Base-by-base conservation (phyloP, 2,888 invertebrate genomes). In the Cacoxenus indagator region DNA sequence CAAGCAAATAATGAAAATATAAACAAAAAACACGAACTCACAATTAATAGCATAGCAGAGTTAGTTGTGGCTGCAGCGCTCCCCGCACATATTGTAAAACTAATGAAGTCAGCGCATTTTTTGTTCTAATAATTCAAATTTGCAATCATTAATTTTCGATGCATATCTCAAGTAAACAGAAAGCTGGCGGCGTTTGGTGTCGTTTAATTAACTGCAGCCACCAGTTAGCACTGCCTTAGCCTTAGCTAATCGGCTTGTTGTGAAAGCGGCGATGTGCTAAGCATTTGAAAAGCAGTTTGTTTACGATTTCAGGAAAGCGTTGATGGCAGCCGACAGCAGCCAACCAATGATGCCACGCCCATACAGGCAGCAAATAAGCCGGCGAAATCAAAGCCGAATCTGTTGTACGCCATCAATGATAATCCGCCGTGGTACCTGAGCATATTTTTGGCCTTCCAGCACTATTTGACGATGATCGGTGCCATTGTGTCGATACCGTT, bases 381-480 rank as follows among this genome's bases (percentile, higher is more conserved):
- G 14, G 76, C 80, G 65, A 73, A 72, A 59, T 19, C 72, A 0
- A 78, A 78, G 64, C 91, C 76, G 89, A 80, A 87, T 64, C 74
- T 87, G 55, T 75, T 88, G 0, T 96, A 95, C 83, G 93, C 92
- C 55, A 93, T 96, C 70, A 94, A 95, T 72, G 95, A 95, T 81
- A 89, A 90, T 19, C 96, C 96, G 0, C 93, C 95, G 0, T 96
- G 95, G 95, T 95, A 95, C 85, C 90, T 95, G 26, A 93, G 94
- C 80, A 91, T 95, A 74, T 92, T 95, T 79, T 91, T 96, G 88
- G 95, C 95, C 14, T 89, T 96, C 67, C 96, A 95, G 91, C 94
- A 95, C 84, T 95, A 94, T 86, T 87, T 95, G 75, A 95, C 95
- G 0, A 95, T 95, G 93, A 94, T 95, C 71, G 95, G 95, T 0